Conservation (phyloP, 1,140 invertebrate species). For the Drosophila takahashii region DNA sequence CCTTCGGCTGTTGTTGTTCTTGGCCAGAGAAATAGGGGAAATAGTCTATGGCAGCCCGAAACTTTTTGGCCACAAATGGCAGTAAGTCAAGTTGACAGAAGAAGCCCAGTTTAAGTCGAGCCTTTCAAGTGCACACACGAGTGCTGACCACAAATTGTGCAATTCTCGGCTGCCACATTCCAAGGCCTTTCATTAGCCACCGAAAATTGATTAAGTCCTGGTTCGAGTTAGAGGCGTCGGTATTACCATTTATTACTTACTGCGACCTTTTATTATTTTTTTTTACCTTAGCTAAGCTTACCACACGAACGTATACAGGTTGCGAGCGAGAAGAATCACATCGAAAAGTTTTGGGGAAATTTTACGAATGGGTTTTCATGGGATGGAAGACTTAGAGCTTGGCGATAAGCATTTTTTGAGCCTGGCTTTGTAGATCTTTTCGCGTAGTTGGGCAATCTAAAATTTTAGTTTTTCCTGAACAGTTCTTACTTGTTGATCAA, state of each 20-base stretch:
- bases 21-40: slow-evolving; percentile 35
- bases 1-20: slow-evolving; percentile 38
- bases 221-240: slow-evolving; percentile 19
- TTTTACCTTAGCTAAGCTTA: slow-evolving; percentile 56
- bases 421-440: slow-evolving; percentile 47
- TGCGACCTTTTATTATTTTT: slow-evolving; percentile 17
- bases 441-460: not conserved
- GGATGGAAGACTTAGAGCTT: slow-evolving; percentile 75
- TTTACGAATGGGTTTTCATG: slow-evolving; percentile 4
- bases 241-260: slow-evolving; percentile 63
- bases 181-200: slow-evolving; percentile 35
- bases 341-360: slow-evolving; percentile 52
- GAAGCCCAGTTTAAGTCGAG: slow-evolving; percentile 38
- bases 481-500: too few species aligned
- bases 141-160: slow-evolving; percentile 37
- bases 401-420: slow-evolving; percentile 9
- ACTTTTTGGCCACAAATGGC: slow-evolving; percentile 66
- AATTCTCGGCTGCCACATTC: slow-evolving; percentile 29
- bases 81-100: slow-evolving; percentile 62
- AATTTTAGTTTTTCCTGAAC: not conserved
- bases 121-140: slow-evolving; percentile 47
- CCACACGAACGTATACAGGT: slow-evolving; percentile 75
- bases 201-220: slow-evolving; percentile 44
- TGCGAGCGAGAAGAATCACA: slow-evolving; percentile 81
- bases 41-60: slow-evolving; percentile 49